These are phyloP conservation scores for Polypterus bichir DNA, from an alignment of 2,113 vertebrate species.

Conservation along the genomic window DNA sequence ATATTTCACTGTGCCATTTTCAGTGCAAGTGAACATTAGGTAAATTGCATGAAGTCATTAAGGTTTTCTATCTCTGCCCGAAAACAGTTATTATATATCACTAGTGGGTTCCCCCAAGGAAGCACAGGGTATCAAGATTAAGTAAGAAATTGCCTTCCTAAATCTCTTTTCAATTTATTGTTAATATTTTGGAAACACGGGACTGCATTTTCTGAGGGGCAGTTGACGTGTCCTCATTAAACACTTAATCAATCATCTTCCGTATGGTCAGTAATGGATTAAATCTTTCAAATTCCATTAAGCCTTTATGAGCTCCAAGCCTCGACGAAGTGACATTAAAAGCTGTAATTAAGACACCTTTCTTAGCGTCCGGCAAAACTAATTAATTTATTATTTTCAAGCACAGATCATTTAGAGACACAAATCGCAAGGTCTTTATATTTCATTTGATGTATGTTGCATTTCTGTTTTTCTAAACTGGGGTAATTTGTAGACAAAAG, in stretches of 20 bases:
- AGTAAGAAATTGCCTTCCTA: constrained; percentile 31
- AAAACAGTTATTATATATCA: constrained; percentile 27
- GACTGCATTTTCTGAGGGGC: constrained; percentile 18
- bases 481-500: constrained; percentile 1
- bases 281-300: constrained; percentile 32
- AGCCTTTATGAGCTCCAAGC: constrained; percentile 33
- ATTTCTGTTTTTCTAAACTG: too few species aligned
- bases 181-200: constrained; percentile 28
- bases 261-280: constrained; percentile 33
- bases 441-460: too few species aligned
- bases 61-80: constrained; percentile 29
- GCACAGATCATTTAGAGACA: too few species aligned
- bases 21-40: constrained; percentile 27
- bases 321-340: constrained; percentile 22
- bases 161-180: constrained; percentile 38
- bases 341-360: constrained; percentile 27
- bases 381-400: constrained; percentile 9
- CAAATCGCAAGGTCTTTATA: too few species aligned
- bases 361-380: constrained; percentile 11
- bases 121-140: constrained; percentile 19
- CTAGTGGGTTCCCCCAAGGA: constrained; percentile 20
- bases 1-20: constrained; percentile 10
- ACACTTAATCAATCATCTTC: constrained; percentile 33
- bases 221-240: constrained; percentile 35
- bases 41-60: constrained; percentile 30